These are phyloP conservation scores for Boloria euphrosyne DNA, from an alignment of 2,888 invertebrate genomes.

Conservation along the genomic window DNA sequence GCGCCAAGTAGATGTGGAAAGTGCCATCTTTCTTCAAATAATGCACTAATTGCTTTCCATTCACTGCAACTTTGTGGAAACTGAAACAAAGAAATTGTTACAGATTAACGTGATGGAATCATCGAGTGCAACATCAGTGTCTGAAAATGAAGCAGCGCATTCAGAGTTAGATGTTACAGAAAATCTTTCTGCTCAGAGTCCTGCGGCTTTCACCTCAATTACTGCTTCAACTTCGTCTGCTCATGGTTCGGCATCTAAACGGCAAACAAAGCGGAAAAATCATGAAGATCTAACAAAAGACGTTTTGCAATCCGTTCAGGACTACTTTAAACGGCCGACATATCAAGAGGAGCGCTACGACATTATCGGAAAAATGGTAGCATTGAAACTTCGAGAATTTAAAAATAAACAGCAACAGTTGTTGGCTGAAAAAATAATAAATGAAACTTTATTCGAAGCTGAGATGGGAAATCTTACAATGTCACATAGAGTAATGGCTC, in stretches of 20 bases:
- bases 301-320: no score
- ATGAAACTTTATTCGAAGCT: slow-evolving; percentile 29
- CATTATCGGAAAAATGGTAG: slow-evolving; percentile 30
- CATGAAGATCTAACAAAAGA: no score
- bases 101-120: slow-evolving; percentile 15
- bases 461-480: slow-evolving; percentile 19
- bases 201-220: slow-evolving; percentile 21
- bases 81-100: slow-evolving; percentile 15
- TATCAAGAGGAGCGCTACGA: slow-evolving; percentile 27
- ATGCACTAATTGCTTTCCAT: slow-evolving; percentile 16
- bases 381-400: slow-evolving; percentile 26
- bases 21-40: slow-evolving; percentile 25
- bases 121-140: slow-evolving; percentile 2
- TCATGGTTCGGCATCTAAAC: no score
- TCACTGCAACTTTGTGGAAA: slow-evolving; percentile 14
- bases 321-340: no score
- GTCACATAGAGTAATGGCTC: no score
- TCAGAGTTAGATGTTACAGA: slow-evolving; percentile 13
- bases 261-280: no score
- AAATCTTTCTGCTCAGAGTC: slow-evolving; percentile 14
- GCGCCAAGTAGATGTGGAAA: slow-evolving; percentile 22
- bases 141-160: background rate
- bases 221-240: slow-evolving; percentile 5
- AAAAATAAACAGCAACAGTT: slow-evolving; percentile 21
- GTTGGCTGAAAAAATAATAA: slow-evolving; percentile 35